These are phyloP conservation scores for Natator depressus DNA, from an alignment of 2,113 vertebrate species.

Conservation along the genomic window DNA sequence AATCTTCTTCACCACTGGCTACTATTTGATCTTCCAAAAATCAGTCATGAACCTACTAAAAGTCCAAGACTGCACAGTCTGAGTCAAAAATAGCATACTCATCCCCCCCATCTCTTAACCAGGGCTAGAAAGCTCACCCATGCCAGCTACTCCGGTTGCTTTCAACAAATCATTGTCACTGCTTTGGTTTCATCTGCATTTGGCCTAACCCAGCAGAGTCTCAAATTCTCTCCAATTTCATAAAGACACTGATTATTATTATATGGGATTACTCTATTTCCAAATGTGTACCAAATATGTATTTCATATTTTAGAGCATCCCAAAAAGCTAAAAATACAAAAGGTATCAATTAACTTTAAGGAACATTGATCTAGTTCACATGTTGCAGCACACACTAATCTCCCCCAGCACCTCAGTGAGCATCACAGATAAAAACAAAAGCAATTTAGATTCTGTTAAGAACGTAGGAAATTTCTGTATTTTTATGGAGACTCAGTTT, in stretches of 20 bases:
- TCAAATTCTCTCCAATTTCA: accelerated
- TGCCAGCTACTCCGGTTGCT: not conserved
- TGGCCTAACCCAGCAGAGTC: accelerated
- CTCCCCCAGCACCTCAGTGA: not conserved
- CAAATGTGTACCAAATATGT: not conserved
- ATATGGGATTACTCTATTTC: accelerated
- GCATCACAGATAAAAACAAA: not conserved
- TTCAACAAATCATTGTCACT: not conserved
- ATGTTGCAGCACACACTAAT: not conserved
- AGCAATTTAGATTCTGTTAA: not conserved
- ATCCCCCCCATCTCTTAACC: not conserved
- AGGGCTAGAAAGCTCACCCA: not conserved
- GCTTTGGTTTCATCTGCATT: not conserved
- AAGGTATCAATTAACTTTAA: not conserved
- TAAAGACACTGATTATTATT: not conserved
- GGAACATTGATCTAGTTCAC: not conserved
- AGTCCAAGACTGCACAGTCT: accelerated
- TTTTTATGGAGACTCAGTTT: no score
- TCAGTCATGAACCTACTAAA: accelerated
- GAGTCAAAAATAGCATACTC: accelerated
- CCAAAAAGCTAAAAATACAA: not conserved
- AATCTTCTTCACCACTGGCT: no score
- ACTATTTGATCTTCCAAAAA: not conserved
- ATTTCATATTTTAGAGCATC: accelerated
- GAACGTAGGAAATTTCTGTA: not conserved